Percentiles rank a stretch among this genome's conserved stretches.
Conservation (phyloP, 1,140 invertebrate genomes). For the Drosophila nigrodunni region DNA sequence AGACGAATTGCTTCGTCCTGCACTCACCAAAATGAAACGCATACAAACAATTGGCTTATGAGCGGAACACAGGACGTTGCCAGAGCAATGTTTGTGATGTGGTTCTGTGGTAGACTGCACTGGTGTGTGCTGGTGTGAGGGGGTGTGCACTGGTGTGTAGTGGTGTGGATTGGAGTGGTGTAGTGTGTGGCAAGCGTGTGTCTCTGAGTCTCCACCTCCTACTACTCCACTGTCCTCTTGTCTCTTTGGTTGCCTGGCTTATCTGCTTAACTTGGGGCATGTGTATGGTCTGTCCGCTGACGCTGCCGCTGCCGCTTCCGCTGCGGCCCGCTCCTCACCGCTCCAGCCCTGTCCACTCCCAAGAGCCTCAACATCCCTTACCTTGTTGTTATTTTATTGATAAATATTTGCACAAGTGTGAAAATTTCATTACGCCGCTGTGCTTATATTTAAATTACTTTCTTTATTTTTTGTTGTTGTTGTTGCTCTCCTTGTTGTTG, state of each 20-base stretch:
- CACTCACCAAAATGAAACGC: slow-evolving; percentile 78
- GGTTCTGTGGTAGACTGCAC: slow-evolving; percentile 23
- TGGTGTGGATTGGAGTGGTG: slow-evolving; percentile 27
- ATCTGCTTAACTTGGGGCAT: slow-evolving; percentile 77
- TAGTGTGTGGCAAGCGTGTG: slow-evolving; percentile 12
- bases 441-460: slow-evolving; percentile 84
- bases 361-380: slow-evolving; percentile 14
- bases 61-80: slow-evolving; percentile 61
- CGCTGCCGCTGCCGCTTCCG: slow-evolving; percentile 18
- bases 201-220: neutral
- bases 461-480: slow-evolving; percentile 55
- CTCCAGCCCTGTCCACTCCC: slow-evolving; percentile 2
- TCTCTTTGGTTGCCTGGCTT: slow-evolving; percentile 60
- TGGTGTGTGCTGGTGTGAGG: neutral
- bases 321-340: slow-evolving; percentile 14
- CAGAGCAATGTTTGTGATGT: slow-evolving; percentile 51
- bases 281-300: slow-evolving; percentile 41
- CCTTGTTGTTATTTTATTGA: slow-evolving; percentile 68
- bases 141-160: neutral
- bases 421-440: slow-evolving; percentile 83
- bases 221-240: slow-evolving; percentile 1
- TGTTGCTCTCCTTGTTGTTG: no score
- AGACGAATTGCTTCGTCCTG: slow-evolving; percentile 55
- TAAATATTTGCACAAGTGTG: slow-evolving; percentile 84
- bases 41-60: slow-evolving; percentile 84